Conservation (phyloP, 2,888 invertebrate genomes). For the Eilema depressum region DNA sequence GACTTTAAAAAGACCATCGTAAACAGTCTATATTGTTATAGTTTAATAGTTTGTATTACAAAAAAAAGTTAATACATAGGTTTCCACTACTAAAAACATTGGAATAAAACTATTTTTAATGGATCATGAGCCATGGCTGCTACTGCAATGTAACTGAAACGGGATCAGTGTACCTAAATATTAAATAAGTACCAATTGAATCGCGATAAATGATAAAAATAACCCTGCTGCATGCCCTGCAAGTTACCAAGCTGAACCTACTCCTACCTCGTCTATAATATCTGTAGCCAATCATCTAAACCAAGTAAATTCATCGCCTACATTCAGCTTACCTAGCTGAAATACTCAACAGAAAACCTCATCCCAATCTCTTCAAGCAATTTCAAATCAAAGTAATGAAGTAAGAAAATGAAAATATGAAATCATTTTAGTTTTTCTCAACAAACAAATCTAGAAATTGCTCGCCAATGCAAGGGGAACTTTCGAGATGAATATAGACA, state of each 20-base stretch:
- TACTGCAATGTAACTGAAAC: too few species aligned
- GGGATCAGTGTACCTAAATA: too few species aligned
- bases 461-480: conserved; percentile 54
- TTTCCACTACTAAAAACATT: too few species aligned
- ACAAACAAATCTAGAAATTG: conserved; percentile 59
- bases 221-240: too few species aligned
- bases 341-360: conserved; percentile 15
- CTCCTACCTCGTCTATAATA: too few species aligned
- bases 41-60: background rate
- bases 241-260: too few species aligned
- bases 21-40: background rate
- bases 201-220: too few species aligned
- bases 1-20: background rate
- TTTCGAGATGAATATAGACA: conserved; percentile 58
- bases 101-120: too few species aligned
- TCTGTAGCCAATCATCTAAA: background rate
- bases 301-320: background rate
- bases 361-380: conserved; percentile 20
- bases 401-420: conserved; percentile 59
- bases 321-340: conserved; percentile 6
- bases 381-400: conserved; percentile 51
- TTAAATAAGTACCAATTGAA: too few species aligned
- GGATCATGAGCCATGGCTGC: too few species aligned
- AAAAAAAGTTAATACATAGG: too few species aligned
- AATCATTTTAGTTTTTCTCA: conserved; percentile 59